phyloP scores from a whole-genome alignment of 2,888 invertebrate species.

The Diachrysia chrysitis region DNA sequence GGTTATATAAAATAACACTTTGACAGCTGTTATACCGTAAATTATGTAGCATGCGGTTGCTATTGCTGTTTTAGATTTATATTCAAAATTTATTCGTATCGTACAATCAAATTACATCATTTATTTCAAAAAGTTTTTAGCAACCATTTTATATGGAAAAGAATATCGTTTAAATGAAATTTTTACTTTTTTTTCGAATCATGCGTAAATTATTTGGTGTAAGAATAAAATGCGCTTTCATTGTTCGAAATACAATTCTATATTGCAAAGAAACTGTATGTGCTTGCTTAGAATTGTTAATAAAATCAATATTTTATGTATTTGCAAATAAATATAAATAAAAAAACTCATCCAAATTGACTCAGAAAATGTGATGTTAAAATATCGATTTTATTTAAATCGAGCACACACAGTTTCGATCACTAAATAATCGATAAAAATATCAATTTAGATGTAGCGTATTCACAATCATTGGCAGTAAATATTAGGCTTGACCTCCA shows the following conservation, averaged over 20 bases:
- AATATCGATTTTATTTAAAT: background rate
- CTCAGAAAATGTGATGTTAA: no score
- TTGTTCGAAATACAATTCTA: background rate
- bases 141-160: conserved; percentile 12
- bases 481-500: conserved; percentile 42
- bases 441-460: background rate
- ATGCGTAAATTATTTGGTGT: background rate
- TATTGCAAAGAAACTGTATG: background rate
- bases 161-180: background rate
- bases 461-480: conserved; percentile 32
- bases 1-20: no score
- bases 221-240: background rate
- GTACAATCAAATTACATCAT: no score
- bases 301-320: background rate
- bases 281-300: background rate
- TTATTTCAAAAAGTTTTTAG: no score
- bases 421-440: background rate
- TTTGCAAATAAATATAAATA: no score
- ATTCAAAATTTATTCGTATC: no score
- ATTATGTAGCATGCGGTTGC: no score
- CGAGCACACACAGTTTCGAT: background rate
- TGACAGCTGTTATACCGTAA: no score
- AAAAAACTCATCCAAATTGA: no score
- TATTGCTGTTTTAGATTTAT: no score
- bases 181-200: background rate